phyloP scores from a whole-genome alignment of 2,888 invertebrate species.

The Meiosimyza decipiens region DNA sequence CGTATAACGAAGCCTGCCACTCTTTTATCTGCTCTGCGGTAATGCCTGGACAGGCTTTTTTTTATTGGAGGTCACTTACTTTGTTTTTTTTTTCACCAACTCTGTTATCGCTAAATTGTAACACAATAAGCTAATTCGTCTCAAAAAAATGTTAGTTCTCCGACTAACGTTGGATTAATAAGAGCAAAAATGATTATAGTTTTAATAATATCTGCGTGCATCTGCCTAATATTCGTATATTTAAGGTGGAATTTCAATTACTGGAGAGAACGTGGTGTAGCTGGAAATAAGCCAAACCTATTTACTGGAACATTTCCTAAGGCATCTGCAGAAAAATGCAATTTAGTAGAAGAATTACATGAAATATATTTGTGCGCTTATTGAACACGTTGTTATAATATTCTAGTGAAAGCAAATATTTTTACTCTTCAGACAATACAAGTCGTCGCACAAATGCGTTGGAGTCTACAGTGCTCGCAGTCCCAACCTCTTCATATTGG shows the following conservation, averaged over 20 bases:
- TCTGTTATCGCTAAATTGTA: too few relatives aligned
- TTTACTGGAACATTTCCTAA: constrained; percentile 58
- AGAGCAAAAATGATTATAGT: not conserved
- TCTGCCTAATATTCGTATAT: constrained; percentile 28
- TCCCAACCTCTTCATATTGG: constrained; percentile 61
- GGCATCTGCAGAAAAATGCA: constrained; percentile 48
- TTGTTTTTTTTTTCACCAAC: too few relatives aligned
- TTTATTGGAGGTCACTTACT: too few relatives aligned
- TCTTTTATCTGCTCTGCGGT: too few relatives aligned
- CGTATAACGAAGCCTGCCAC: too few relatives aligned
- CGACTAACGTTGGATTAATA: too few relatives aligned
- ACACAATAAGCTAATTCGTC: too few relatives aligned
- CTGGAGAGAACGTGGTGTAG: constrained; percentile 61
- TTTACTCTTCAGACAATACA: constrained; percentile 48
- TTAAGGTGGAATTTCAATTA: constrained; percentile 41
- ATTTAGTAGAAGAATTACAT: constrained; percentile 59
- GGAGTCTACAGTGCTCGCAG: constrained; percentile 60
- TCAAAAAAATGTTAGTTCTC: too few relatives aligned
- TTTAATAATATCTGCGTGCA: constrained; percentile 17
- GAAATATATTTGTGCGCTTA: constrained; percentile 62
- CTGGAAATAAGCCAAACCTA: constrained; percentile 58
- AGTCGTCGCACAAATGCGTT: constrained; percentile 51
- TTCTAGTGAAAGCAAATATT: not conserved
- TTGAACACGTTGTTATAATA: not conserved
- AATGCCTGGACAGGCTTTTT: too few relatives aligned